Conservation (phyloP, 1,140 invertebrate species). For the Drosophila miranda region DNA sequence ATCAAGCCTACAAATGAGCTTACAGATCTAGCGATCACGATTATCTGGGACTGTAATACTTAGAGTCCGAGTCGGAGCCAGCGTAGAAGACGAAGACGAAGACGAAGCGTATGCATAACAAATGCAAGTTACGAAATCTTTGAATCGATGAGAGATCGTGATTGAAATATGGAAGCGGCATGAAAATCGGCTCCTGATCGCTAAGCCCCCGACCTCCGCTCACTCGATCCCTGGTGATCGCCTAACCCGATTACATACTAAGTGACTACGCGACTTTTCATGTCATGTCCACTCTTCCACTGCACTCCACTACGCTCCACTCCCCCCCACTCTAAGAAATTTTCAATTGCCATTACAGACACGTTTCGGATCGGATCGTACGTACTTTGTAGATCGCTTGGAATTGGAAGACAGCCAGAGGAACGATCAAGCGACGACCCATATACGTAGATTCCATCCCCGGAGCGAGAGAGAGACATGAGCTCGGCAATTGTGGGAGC, state of each 20-base stretch:
- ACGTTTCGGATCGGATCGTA: conserved; percentile 20
- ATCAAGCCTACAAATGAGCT: conserved; percentile 10
- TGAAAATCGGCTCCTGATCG: conserved; percentile 46
- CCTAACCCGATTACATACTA: conserved; percentile 55
- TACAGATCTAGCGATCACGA: conserved; percentile 26
- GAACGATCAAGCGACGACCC: not conserved
- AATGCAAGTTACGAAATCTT: conserved; percentile 60
- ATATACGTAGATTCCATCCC: conserved; percentile 4
- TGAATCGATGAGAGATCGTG: conserved; percentile 36
- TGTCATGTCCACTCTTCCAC: conserved; percentile 5
- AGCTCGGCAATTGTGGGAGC: conserved; percentile 84
- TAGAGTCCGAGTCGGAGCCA: conserved; percentile 12
- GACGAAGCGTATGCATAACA: conserved; percentile 52
- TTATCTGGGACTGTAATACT: conserved; percentile 5
- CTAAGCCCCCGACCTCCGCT: not conserved
- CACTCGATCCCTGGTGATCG: not conserved
- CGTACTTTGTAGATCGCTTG: conserved; percentile 6
- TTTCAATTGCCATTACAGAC: conserved; percentile 55
- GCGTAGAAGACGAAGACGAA: not conserved
- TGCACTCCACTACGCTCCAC: not conserved
- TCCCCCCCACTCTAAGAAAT: not conserved
- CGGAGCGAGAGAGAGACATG: conserved; percentile 27
- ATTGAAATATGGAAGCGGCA: conserved; percentile 53
- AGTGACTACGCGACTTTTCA: conserved; percentile 42
- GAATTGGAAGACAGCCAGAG: too few species aligned